These are phyloP conservation scores for Melanotaenia boesemani DNA, from an alignment of 2,797 vertebrate genomes.

Conservation along the genomic window DNA sequence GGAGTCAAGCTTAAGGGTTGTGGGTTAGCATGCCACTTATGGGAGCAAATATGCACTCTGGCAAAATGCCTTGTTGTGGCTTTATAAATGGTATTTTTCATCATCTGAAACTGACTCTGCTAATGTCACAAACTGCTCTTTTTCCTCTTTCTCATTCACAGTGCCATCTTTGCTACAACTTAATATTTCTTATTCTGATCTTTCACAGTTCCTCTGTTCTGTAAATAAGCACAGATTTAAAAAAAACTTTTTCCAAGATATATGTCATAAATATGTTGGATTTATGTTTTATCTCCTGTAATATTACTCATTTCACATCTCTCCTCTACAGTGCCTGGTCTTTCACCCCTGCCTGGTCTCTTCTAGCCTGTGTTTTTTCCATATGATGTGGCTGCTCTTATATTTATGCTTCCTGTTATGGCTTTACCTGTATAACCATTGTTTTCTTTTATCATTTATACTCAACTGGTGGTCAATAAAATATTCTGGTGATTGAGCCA, in stretches of 20 bases:
- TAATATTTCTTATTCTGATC: conserved; percentile 9
- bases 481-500: neutral
- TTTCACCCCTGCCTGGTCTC: conserved; percentile 11
- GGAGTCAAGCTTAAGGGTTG: conserved; percentile 39
- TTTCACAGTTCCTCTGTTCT: conserved; percentile 7
- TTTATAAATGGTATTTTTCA: conserved; percentile 22
- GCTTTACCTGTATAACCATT: conserved; percentile 1
- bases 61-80: conserved; percentile 37
- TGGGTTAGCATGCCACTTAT: conserved; percentile 50
- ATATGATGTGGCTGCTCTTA: conserved; percentile 10
- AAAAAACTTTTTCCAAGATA: conserved; percentile 46
- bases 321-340: conserved; percentile 19
- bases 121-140: conserved; percentile 2
- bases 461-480: conserved; percentile 5
- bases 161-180: neutral
- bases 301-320: conserved; percentile 18
- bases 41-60: conserved; percentile 27
- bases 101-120: conserved; percentile 12
- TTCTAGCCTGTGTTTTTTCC: conserved; percentile 13
- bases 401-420: conserved; percentile 8
- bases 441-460: conserved; percentile 20
- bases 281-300: conserved; percentile 32
- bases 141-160: conserved; percentile 13
- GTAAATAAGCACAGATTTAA: conserved; percentile 25
- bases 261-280: conserved; percentile 32